Evolutionary conservation across 1,140 invertebrate genomes (phyloP), one percentile per base, ranked within the genome.

Genomic region (Sycophila sp.): DNA sequence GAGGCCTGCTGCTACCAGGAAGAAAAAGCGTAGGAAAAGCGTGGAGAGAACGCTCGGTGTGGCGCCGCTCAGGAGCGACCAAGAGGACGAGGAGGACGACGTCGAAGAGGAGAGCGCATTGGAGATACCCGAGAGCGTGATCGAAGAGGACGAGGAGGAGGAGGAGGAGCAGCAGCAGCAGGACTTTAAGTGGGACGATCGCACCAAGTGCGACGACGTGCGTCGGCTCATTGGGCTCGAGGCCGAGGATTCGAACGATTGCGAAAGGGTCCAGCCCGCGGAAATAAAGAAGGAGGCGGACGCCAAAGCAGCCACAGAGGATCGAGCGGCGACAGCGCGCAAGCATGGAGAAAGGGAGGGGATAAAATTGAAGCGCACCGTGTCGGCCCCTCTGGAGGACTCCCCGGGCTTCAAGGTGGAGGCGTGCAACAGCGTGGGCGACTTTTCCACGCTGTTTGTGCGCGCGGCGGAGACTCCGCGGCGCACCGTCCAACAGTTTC

Each of bases 381-480:
- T 30, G 0, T 69, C 58, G 2, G 59, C 47, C 10, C 47, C 58
- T 0, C 45, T 38, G 4, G 49, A 26, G 60, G 49, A 7, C 30
- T 59, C 34, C 13, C 67, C 60, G 17, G 59, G 70, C 30, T 82
- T 79, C 22, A 83, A 83, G 32, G 69, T 84, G 6, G 83, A 85
- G 28, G 82, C 81, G 2, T 78, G 71, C n/a, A 85, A 86, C 47
- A 85, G 81, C 19, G 80, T 79, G 0, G 83, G 80, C 0, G 83
- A 86, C 51, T 78, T 84, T 10, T 81, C 83, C 0, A 84, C 81
- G 1, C 28, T 83, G 0, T 73, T 69, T 73, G 59, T 83, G 5
- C 81, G 77, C 32, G 49, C 77, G 0, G 53, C 24, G 1, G 2
- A 17, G 1, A n/a, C 11, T 5, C 17, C 4, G n/a, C 15, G 0